Conservation (phyloP, 2,113 vertebrate genomes). For the Zosterops japonicus region DNA sequence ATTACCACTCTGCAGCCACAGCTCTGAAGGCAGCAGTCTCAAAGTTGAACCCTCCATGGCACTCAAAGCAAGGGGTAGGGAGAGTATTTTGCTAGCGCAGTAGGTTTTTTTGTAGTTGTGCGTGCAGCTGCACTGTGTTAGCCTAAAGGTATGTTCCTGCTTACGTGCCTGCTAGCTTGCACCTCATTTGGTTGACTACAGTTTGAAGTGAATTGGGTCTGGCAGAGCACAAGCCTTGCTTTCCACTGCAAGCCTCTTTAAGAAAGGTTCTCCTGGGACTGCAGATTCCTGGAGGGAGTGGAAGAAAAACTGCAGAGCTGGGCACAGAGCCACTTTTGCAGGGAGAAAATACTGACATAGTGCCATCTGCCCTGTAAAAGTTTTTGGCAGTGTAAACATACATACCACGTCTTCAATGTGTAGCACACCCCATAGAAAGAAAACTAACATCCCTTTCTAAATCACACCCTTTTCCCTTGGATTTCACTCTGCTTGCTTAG, state of each 20-base stretch:
- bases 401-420: rapidly evolving
- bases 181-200: background rate
- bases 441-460: background rate
- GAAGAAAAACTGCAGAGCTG: constrained; percentile 19
- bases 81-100: background rate
- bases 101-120: background rate
- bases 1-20: background rate
- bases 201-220: background rate
- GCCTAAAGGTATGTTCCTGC: background rate
- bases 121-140: background rate
- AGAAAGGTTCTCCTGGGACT: background rate
- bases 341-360: background rate
- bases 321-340: background rate
- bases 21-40: background rate
- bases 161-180: background rate
- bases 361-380: constrained; percentile 24
- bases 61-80: background rate
- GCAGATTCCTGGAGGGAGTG: background rate
- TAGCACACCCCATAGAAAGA: background rate
- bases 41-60: background rate
- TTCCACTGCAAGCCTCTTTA: background rate
- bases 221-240: background rate
- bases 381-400: constrained; percentile 5
- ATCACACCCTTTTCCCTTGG: background rate
- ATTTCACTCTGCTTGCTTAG: background rate